Evolutionary conservation across 2,888 invertebrate genomes (phyloP), one percentile per base, ranked within the genome.

Genomic region (Dimorphilus gyrociliatus): DNA sequence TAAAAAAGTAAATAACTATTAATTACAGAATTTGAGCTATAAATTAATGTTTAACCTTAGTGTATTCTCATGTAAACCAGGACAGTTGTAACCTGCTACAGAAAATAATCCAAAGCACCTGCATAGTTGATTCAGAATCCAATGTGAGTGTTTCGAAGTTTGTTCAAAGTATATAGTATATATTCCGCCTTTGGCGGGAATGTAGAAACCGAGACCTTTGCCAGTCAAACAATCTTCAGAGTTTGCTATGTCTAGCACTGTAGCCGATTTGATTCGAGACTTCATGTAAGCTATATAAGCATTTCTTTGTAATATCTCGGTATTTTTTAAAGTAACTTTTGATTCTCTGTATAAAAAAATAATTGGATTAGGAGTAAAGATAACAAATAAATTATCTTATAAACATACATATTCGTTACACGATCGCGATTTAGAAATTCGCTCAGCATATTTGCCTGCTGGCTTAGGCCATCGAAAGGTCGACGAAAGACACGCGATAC

Each of bases 401-500:
- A 30, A 27, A 26, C 15, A 7, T 44, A 58, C 55, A 53, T 30
- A 42, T 50, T 53, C n/a, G 55, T 55, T 16, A 43, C 35, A 30
- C 56, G 38, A 23, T 49, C 49, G 29, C 41, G 43, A 35, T 53
- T 46, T 32, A 59, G 56, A n/a, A 59, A 42, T 19, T 46, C 43
- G 15, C 42, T 37, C 4, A 55, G 42, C 25, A 51, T 45, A 10
- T 50, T 45, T 17, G 49, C 48, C 25, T 48, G 44, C 10, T 36
- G 35, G 4, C 34, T 33, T 5, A 34, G 36, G 8, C 53, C 53
- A 23, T 50, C 45, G 32, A 50, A 55, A 1, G 50, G 51, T 27
- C 51, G 45, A 18, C 60, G 42, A 36, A 48, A 53, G 2, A 56
- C 53, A 3, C 63, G 41, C 0, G 62, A 61, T 16, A 59, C 46